Evolutionary conservation across 2,113 vertebrate genomes (phyloP), one percentile per base, ranked within the genome.

Genomic region (Puma concolor): DNA sequence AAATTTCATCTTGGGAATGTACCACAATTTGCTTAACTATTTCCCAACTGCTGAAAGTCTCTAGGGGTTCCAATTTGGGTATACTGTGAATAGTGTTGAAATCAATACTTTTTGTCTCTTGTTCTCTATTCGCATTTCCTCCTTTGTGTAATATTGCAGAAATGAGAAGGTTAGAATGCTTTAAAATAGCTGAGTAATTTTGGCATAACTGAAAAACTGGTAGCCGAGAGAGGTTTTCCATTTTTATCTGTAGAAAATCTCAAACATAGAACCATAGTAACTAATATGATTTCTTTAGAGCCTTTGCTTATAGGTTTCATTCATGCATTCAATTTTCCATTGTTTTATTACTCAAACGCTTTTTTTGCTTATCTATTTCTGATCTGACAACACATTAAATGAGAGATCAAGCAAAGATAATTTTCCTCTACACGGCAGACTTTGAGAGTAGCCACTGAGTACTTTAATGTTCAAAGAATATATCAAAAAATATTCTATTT

Each of bases 401-500:
- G 31, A 95, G 88, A 64, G 69, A 38, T 84, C 9, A 57, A 3
- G 36, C n/a, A 66, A 88, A 60, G 64, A 54, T 44, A 50, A 84
- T 12, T 76, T 87, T 66, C 54, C 54, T 95, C 84, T 74, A 83
- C 33, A 29, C 71, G 19, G 25, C 69, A 95, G 63, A 33, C 19
- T 81, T 66, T 95, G 71, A 85, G 41, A 81, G 12, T 72, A 91
- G 60, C 3, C 57, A 94, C 31, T 27, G 19, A 81, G 44, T 67
- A 50, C 21, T 72, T 91, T 91, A 91, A 91, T 81, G 72, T 77
- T 95, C 16, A 85, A 95, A 88, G 38, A 36, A 86, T 9, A 82
- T 66, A 79, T 38, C 12, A 95, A 95, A 93, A 93, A 77, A 85
- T 52, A 91, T 94, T 38, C 29, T 41, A 38, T 76, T 96, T 19